phyloP scores from a whole-genome alignment of 2,888 invertebrate species.

The Athrips mouffetella region DNA sequence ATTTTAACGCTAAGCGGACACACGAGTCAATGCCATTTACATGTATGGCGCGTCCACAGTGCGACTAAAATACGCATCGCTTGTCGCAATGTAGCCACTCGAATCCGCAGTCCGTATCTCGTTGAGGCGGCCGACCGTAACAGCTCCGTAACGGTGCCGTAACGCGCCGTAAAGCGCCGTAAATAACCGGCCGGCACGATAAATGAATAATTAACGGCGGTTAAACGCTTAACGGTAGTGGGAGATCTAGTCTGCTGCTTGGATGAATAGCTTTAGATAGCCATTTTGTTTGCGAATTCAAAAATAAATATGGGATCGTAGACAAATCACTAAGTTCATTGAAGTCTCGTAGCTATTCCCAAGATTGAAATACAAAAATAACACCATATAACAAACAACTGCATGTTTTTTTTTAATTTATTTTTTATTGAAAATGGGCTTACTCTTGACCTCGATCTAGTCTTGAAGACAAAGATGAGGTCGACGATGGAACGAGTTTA shows the following conservation, averaged over 20 bases:
- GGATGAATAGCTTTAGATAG: not conserved
- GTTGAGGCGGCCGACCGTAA: slow-evolving; percentile 44
- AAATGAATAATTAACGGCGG: slow-evolving; percentile 38
- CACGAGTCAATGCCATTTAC: not conserved
- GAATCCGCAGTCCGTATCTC: slow-evolving; percentile 22
- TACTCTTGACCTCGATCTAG: too few species aligned
- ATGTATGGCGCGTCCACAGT: not conserved
- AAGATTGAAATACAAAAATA: too few species aligned
- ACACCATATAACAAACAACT: too few species aligned
- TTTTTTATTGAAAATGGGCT: too few species aligned
- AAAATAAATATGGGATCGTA: too few species aligned
- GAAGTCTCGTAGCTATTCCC: too few species aligned
- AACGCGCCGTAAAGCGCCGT: slow-evolving; percentile 20
- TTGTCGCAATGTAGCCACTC: not conserved
- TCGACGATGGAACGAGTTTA: too few species aligned
- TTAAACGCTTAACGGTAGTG: slow-evolving; percentile 25
- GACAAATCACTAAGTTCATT: too few species aligned
- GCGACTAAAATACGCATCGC: not conserved
- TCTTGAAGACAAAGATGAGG: too few species aligned
- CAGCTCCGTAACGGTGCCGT: slow-evolving; percentile 21
- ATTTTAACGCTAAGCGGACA: not conserved
- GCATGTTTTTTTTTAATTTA: too few species aligned
- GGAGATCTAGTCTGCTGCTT: not conserved
- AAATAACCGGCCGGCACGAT: slow-evolving; percentile 32
- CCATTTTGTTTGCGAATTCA: not conserved